Evolutionary conservation across 2,888 invertebrate species (phyloP).

Genomic region (Cephus nigrinus): DNA sequence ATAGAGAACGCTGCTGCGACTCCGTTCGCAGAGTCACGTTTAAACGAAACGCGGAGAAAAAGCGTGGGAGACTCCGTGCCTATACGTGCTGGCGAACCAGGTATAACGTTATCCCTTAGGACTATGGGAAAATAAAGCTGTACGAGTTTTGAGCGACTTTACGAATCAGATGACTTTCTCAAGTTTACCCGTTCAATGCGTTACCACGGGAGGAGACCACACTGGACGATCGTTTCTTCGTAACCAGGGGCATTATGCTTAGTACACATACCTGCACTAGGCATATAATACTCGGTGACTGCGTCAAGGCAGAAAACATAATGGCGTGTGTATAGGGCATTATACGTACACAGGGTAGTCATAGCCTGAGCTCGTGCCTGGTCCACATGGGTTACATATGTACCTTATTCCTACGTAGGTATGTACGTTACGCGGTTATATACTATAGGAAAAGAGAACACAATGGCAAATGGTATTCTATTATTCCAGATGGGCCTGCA

Average conservation of each 20-base stretch:
- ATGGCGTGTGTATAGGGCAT: constrained; percentile 22
- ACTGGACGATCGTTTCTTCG: constrained; percentile 18
- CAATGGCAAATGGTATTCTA: constrained; percentile 65
- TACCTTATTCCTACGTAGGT: neutral
- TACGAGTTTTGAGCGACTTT: neutral
- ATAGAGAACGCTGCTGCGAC: neutral
- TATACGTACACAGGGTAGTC: neutral
- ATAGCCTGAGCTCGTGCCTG: neutral
- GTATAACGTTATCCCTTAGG: neutral
- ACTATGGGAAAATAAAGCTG: neutral
- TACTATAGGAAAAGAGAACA: constrained; percentile 26
- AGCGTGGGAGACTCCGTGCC: neutral
- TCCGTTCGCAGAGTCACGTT: neutral
- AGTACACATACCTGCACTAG: constrained; percentile 38
- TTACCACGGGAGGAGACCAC: constrained; percentile 12
- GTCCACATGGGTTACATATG: neutral
- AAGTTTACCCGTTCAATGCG: neutral
- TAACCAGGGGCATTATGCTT: constrained; percentile 33
- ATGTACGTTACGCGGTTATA: neutral
- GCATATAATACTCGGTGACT: constrained; percentile 43
- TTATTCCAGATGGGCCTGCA: constrained; percentile 60
- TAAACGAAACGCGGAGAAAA: neutral
- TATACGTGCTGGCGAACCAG: neutral
- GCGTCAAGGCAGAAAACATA: constrained; percentile 36
- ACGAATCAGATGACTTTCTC: neutral